Percentiles rank a stretch among this genome's conserved stretches.
phyloP scores from a whole-genome alignment of 1,140 invertebrate genomes.

The Leucophenga varia region DNA sequence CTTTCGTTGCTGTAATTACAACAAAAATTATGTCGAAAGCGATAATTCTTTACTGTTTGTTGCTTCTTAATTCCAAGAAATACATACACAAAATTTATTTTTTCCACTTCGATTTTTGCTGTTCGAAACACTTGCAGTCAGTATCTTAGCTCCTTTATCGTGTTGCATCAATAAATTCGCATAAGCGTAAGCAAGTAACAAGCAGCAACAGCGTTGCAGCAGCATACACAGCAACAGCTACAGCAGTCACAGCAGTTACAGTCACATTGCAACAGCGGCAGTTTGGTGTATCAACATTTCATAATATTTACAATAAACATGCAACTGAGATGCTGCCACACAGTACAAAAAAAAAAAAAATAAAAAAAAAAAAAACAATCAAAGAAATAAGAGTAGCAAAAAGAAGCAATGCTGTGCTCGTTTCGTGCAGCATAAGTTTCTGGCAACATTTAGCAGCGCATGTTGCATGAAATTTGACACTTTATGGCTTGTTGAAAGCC shows the following conservation, averaged over 20 bases:
- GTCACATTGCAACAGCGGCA: constrained; percentile 26
- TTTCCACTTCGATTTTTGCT: constrained; percentile 11
- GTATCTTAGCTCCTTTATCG: constrained; percentile 49
- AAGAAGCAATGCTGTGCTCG: no score
- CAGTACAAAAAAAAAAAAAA: constrained; percentile 1
- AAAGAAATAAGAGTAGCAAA: constrained; percentile 10
- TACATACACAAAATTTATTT: constrained; percentile 4
- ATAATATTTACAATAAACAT: constrained; percentile 56
- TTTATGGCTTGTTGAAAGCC: constrained; percentile 16
- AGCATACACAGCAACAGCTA: no score
- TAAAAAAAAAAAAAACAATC: constrained; percentile 10
- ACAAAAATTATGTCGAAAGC: constrained; percentile 41
- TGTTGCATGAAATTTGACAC: constrained; percentile 54
- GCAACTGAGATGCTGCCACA: constrained; percentile 35
- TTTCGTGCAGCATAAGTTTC: no score
- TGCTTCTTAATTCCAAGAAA: neutral
- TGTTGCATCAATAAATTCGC: constrained; percentile 49
- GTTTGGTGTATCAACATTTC: constrained; percentile 50
- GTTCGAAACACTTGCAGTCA: constrained; percentile 18
- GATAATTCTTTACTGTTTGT: constrained; percentile 40
- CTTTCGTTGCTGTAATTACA: constrained; percentile 40
- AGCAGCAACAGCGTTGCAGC: constrained; percentile 4
- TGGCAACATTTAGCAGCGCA: constrained; percentile 50
- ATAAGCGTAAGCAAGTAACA: constrained; percentile 14
- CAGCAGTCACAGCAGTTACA: constrained; percentile 8